Evolutionary conservation across 2,888 invertebrate species (phyloP).

Genomic region (Uloborus plumipes): DNA sequence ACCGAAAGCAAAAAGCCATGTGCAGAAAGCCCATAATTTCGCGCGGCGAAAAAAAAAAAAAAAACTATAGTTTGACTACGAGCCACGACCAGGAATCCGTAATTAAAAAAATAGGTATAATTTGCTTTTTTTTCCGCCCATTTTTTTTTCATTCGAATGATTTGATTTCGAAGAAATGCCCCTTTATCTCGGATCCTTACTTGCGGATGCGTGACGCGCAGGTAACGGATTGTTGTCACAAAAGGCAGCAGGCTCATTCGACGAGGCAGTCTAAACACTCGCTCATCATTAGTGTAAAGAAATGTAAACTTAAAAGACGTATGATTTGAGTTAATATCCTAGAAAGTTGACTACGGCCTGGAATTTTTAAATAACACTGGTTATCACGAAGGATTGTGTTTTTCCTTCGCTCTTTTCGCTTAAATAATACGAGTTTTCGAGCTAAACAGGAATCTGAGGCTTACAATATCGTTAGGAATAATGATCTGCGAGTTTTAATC

Average conservation of each 20-base stretch:
- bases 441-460: no score
- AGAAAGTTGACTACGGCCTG: no score
- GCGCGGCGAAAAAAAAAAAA: not conserved
- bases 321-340: no score
- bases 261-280: no score
- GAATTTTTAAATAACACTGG: no score
- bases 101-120: constrained; percentile 25
- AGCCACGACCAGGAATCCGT: constrained; percentile 16
- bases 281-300: no score
- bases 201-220: not conserved
- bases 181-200: not conserved
- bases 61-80: not conserved
- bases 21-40: constrained; percentile 21
- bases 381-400: no score
- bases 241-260: not conserved
- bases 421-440: no score
- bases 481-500: no score
- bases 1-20: constrained; percentile 2
- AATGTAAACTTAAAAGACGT: no score
- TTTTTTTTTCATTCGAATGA: not conserved
- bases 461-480: no score
- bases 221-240: constrained; percentile 1
- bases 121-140: not conserved
- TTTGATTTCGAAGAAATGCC: constrained; percentile 1
- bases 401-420: no score